Conservation (phyloP, 2,113 vertebrate species). For the Petaurus breviceps region DNA sequence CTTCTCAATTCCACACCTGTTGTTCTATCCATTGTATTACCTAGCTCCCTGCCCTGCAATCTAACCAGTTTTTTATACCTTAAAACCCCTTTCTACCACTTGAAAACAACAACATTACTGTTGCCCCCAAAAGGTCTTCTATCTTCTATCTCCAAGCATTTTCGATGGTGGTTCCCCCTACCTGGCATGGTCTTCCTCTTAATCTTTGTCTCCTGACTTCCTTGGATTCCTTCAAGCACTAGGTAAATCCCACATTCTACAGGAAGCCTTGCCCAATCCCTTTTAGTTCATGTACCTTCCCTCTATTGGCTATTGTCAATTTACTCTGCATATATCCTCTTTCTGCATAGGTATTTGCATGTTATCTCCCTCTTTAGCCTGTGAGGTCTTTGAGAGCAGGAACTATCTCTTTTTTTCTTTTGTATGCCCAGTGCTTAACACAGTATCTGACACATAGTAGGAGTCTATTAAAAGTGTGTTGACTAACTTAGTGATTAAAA, state of each 20-base stretch:
- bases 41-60: no score
- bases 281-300: neutral
- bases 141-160: neutral
- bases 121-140: no score
- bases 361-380: neutral
- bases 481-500: neutral
- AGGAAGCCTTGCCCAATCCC: neutral
- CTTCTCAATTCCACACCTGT: no score
- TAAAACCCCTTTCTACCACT: neutral
- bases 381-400: neutral
- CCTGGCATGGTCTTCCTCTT: neutral
- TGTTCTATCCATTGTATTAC: no score
- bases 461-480: neutral
- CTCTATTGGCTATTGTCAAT: neutral
- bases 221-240: neutral
- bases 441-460: neutral
- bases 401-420: neutral
- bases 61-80: no score
- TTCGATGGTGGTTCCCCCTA: neutral
- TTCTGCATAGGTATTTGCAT: neutral
- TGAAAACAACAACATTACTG: neutral
- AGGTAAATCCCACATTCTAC: neutral
- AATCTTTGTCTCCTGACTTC: neutral
- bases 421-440: neutral
- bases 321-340: neutral